Conservation (phyloP, 2,113 vertebrate species). For the Grammomys dolichurus region DNA sequence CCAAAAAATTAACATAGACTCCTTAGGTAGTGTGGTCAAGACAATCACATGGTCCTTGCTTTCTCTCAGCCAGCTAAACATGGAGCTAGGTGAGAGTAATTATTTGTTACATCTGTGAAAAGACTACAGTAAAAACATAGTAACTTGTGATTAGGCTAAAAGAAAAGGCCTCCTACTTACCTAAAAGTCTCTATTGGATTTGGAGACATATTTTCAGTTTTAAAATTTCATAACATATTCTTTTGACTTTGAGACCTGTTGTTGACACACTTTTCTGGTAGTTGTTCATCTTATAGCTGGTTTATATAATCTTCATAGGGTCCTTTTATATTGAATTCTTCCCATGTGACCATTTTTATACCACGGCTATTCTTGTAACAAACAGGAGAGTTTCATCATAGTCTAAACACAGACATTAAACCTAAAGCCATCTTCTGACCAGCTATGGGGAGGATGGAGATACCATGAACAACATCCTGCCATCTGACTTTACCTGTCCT, state of each 20-base stretch:
- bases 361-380: not conserved
- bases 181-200: not conserved
- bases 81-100: not conserved
- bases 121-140: not conserved
- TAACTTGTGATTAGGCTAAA: not conserved
- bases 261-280: constrained; percentile 10
- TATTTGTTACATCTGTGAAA: not conserved
- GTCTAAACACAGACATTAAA: not conserved
- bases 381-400: not conserved
- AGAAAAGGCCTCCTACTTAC: constrained; percentile 17
- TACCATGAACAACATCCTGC: not conserved
- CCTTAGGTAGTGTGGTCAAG: constrained; percentile 1
- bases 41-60: not conserved
- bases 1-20: not conserved
- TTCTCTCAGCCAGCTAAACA: not conserved
- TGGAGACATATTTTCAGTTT: constrained; percentile 27
- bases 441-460: not conserved
- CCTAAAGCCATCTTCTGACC: not conserved
- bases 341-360: not conserved
- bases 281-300: constrained; percentile 24
- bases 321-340: constrained; percentile 46
- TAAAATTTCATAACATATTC: constrained; percentile 18
- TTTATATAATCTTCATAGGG: not conserved
- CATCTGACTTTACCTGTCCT: not conserved
- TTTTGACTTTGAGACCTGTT: constrained; percentile 5